phyloP scores from a whole-genome alignment of 2,113 vertebrate genomes.

The Semnornis frantzii region DNA sequence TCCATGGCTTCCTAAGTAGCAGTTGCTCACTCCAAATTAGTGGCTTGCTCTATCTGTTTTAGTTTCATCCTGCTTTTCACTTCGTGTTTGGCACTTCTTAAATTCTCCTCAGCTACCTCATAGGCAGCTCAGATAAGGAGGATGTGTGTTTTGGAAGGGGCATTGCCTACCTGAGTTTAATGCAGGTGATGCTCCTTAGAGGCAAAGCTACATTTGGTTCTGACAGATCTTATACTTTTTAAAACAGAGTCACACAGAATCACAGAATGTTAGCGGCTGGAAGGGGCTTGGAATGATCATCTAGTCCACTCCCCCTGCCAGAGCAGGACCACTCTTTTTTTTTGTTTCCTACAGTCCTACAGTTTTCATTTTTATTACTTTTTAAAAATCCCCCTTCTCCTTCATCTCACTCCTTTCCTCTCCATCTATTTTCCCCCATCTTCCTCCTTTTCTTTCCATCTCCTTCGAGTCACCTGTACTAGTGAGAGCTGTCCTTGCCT shows the following conservation, averaged over 20 bases:
- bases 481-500: too few relatives aligned
- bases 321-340: too few relatives aligned
- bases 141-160: not conserved
- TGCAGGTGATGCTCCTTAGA: not conserved
- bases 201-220: not conserved
- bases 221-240: not conserved
- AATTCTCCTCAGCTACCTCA: not conserved
- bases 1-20: not conserved
- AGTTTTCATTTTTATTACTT: too few relatives aligned
- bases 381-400: too few relatives aligned
- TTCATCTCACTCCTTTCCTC: too few relatives aligned
- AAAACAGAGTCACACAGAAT: not conserved
- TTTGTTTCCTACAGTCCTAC: too few relatives aligned
- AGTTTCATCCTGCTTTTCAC: constrained; percentile 23
- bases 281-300: too few relatives aligned
- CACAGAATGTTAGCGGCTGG: too few relatives aligned
- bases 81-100: not conserved
- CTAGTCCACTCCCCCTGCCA: too few relatives aligned
- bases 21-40: not conserved
- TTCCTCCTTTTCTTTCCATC: too few relatives aligned
- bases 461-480: too few relatives aligned
- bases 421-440: too few relatives aligned
- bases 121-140: not conserved
- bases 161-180: not conserved
- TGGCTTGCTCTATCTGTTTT: constrained; percentile 13